Base-by-base conservation (phyloP, 2,888 invertebrate genomes). In the Pristionchus arcanus region DNA sequence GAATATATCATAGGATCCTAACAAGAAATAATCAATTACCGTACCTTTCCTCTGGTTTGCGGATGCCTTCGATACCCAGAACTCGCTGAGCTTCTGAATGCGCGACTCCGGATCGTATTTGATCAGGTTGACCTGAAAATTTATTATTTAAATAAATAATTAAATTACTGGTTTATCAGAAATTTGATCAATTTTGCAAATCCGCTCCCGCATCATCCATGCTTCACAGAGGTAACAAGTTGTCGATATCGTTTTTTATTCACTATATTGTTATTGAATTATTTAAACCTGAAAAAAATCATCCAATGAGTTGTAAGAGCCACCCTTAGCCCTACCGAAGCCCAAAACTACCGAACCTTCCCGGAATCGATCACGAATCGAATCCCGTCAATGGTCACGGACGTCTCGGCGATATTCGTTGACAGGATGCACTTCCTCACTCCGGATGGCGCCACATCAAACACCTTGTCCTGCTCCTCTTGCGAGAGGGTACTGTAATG, bases 331-430 rank as follows among this genome's bases (percentile, higher is more conserved):
- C 42, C 5, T 42, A 42, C 42, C 42, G 42, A 42, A n/a, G n/a
- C n/a, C 13, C 68, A 68, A 31, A 16, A 7, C 19, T 49, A n/a
- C 42, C 55, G 55, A 53, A 99, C 99, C 42, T 49, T 49, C 42
- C 42, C 42, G 4, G 98, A 98, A 95, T 99, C 99, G 0, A 97
- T 97, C 0, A 99, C 99, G 96, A 99, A 99, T 94, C 99, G 96
- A 89, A 99, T 97, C 0, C 99, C 99, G 95, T 99, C 99, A 89
- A 99, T 98, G 0, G 99, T 99, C 7, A 99, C 97, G 0, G 98
- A 98, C 0, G 99, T 99, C 96, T 99, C 99, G 0, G 99, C 98
- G 90, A 99, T 99, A 95, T 99, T 99, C 0, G 99, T 99, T 0
- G 98, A 98, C 0, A 99, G 97, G 91, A 99, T 98, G 95, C 98